Evolutionary conservation across 1,140 invertebrate genomes (phyloP), one percentile per base, ranked within the genome.

Genomic region (Telenomus remus): DNA sequence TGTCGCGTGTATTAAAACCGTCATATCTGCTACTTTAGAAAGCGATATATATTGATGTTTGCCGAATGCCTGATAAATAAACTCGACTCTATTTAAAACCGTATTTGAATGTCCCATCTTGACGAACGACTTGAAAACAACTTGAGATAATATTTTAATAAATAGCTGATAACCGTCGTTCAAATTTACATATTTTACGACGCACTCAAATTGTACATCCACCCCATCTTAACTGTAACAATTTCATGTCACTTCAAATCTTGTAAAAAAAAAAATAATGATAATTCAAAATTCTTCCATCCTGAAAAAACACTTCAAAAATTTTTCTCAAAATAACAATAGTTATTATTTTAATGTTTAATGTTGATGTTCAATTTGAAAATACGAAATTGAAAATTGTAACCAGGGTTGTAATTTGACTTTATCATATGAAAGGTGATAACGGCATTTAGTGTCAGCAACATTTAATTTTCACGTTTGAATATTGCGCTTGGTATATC

Each of bases 21-120:
- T 68, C 63, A 68, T 74, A 74, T 75, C 72, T 69, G 72, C 53
- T 75, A 64, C 72, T 75, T 69, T 69, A 63, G 72, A 69, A 75
- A 75, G 72, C 59, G 64, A 69, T 75, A 69, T 75, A 75, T 75
- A 74, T 74, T 75, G 72, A 75, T 64, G 72, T 59, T 15, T 47
- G 42, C 16, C 34, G 64, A 57, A 59, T 54, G 64, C 59, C 14
- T 53, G 72, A 75, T 75, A 69, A 75, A 75, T 69, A 75, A 46
- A 59, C 54, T 75, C 69, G 68, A 69, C 46, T 64, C 63, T 75
- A 75, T n/a, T 75, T 69, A 64, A 69, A 69, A 60, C 51, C 33
- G 57, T 66, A 48, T 64, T 75, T 69, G 69, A 75, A 64, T 64
- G 64, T 37, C n/a, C n/a, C n/a, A 35, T 68, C 51, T 75, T 57